Base-by-base conservation (phyloP, 2,113 vertebrate genomes). In the Hippocampus mohnikei region DNA sequence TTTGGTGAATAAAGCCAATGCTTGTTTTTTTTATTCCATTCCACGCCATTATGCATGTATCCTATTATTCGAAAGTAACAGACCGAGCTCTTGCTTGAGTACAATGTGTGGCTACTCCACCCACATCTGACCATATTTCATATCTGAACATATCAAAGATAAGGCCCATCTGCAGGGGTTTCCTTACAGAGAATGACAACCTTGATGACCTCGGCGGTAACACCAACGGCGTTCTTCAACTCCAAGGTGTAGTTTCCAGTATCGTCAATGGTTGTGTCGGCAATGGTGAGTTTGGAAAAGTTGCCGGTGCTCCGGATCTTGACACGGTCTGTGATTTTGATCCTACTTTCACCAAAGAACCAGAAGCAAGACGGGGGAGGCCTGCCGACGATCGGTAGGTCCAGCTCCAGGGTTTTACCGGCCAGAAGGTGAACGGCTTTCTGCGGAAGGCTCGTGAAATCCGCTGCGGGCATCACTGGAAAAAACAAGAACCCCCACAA, bases 101-200 rank as follows among this genome's bases (percentile, higher is more conserved):
- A 18, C 16, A 50, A 50, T 20, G 16, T 8, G 16, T 50, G 46
- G 16, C 46, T 20, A 18, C 16, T 50, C 46, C 18, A 20, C 16
- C 46, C 46, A 50, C 46, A 16, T 20, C 46, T 50, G 46, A 18
- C 18, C 46, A 50, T 50, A 50, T 50, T 50, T 50, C 46, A 53
- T 18, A 5, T 72, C 18, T n/a, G 23, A n/a, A 29, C 9, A 25
- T 18, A 29, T 1, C 44, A 61, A 42, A 5, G 18, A 25, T n/a
- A 52, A 62, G 33, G 4, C 25, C 2, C 3, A 40, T 18, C 21
- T 3, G 77, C 8, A 6, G 33, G 41, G 18, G 44, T 75, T 78
- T 66, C 25, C 95, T 95, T 94, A 98, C 97, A 95, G 76, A 99
- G 96, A 86, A 98, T 91, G 82, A 95, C 90, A 78, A 96, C 93